phyloP scores from a whole-genome alignment of 2,797 vertebrate species.

The Sebastes taczanowskii region DNA sequence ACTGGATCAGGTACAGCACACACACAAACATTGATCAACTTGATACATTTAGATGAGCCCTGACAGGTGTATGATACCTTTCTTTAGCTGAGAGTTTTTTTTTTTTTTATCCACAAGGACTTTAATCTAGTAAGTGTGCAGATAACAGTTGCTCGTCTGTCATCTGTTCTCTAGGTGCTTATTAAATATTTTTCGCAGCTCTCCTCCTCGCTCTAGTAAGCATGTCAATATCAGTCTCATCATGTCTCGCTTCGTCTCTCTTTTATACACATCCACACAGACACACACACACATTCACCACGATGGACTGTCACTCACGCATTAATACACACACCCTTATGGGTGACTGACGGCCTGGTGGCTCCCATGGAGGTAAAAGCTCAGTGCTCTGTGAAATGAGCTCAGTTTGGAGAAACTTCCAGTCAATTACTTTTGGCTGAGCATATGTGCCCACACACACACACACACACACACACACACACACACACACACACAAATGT shows the following conservation, averaged over 20 bases:
- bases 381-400: slow-evolving; percentile 77
- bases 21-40: neutral
- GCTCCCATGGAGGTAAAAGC: slow-evolving; percentile 47
- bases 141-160: slow-evolving; percentile 19
- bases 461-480: neutral
- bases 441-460: neutral
- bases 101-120: neutral
- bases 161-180: slow-evolving; percentile 45
- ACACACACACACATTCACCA: slow-evolving; percentile 21
- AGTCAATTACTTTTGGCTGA: slow-evolving; percentile 63
- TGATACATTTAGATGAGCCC: neutral
- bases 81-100: slow-evolving; percentile 2
- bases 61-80: slow-evolving; percentile 18
- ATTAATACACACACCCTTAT: slow-evolving; percentile 29
- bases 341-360: slow-evolving; percentile 67
- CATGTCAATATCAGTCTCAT: slow-evolving; percentile 70
- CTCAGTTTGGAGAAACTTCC: slow-evolving; percentile 66
- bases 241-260: slow-evolving; percentile 42
- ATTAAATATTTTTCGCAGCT: slow-evolving; percentile 67
- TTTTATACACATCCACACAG: slow-evolving; percentile 15
- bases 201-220: slow-evolving; percentile 58
- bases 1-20: slow-evolving; percentile 85
- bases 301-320: slow-evolving; percentile 27
- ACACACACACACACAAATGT: neutral
- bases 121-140: slow-evolving; percentile 23